Conservation (phyloP, 2,797 vertebrate genomes). For the Falco peregrinus region DNA sequence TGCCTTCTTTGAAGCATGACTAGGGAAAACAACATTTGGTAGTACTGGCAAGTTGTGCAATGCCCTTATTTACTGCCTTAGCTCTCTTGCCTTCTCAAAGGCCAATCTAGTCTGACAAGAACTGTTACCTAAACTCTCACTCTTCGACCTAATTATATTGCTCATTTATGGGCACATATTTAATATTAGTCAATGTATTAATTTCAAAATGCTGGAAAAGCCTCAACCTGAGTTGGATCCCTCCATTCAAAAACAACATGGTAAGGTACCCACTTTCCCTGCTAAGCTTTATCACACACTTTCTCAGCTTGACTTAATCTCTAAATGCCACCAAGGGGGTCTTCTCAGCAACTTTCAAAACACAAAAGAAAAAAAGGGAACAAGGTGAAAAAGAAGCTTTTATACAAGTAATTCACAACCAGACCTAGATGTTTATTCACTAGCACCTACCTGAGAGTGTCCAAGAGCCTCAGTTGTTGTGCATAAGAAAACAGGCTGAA, state of each 20-base stretch:
- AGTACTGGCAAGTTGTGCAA: background rate
- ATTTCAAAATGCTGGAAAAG: background rate
- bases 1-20: background rate
- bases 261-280: background rate
- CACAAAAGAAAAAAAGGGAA: background rate
- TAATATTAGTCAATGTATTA: background rate
- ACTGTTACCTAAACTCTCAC: background rate
- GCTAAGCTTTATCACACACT: background rate
- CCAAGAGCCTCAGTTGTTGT: background rate
- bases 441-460: background rate
- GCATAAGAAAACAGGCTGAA: background rate
- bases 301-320: background rate
- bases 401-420: background rate
- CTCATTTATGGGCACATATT: background rate
- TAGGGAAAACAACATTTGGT: background rate
- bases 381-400: rapidly evolving
- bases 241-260: background rate
- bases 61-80: background rate
- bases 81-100: background rate
- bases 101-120: background rate
- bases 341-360: background rate
- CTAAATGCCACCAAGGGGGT: background rate
- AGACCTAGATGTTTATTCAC: background rate
- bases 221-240: rapidly evolving
- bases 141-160: background rate